Conservation (phyloP, 37 sponge, comb jelly and placozoan genomes). For the Chondrilla cf. caribensis region DNA sequence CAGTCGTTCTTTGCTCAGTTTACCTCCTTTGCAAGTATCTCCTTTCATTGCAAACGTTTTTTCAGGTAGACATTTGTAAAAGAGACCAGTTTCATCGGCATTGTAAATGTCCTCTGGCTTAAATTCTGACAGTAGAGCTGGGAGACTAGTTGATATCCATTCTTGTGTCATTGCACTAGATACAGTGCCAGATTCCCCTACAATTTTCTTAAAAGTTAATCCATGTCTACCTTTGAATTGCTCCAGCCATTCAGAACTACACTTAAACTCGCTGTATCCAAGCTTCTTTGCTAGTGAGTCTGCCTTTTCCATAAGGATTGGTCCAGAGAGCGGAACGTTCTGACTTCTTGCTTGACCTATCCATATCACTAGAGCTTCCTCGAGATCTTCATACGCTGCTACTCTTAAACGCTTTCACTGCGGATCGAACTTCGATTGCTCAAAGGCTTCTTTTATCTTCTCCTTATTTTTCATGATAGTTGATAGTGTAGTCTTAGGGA, state of each 20-base stretch:
- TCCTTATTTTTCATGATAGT: constrained; percentile 5
- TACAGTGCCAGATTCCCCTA: constrained; percentile 6
- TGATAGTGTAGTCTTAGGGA: constrained; percentile 1
- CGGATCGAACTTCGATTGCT: not conserved
- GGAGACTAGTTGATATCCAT: not conserved
- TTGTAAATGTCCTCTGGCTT: not conserved
- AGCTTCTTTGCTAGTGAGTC: constrained; percentile 11
- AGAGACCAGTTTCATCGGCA: constrained; percentile 31
- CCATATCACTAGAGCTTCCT: constrained; percentile 3
- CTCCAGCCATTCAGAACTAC: constrained; percentile 8
- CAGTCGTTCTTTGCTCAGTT: constrained; percentile 16
- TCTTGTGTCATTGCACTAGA: not conserved
- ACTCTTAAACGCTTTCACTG: not conserved
- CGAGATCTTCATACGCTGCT: constrained; percentile 1
- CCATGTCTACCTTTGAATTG: constrained; percentile 13
- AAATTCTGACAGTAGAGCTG: not conserved
- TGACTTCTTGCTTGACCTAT: not conserved
- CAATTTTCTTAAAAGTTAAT: not conserved
- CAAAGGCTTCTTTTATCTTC: not conserved
- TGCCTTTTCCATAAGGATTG: constrained; percentile 8
- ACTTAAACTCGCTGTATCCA: not conserved
- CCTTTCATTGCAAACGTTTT: constrained; percentile 16
- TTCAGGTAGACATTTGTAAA: constrained; percentile 6
- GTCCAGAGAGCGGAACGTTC: not conserved
- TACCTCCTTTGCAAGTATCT: constrained; percentile 21